phyloP scores from a whole-genome alignment of 1,140 invertebrate species.

The Wiebesia pumilae region DNA sequence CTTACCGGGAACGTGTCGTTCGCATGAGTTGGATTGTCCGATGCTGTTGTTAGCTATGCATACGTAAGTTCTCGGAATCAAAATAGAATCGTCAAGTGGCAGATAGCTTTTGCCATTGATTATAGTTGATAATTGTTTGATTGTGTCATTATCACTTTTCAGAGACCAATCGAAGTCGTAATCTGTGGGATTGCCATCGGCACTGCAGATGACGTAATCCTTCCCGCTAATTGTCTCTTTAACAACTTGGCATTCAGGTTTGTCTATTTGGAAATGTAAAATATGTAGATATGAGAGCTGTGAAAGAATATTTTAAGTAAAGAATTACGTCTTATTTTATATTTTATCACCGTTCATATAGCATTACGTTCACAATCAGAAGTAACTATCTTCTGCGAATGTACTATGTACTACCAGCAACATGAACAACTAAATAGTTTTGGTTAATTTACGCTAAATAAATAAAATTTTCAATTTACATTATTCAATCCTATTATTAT shows the following conservation, averaged over 20 bases:
- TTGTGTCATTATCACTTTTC: constrained; percentile 87
- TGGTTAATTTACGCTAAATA: too few relatives aligned
- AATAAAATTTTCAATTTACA: too few relatives aligned
- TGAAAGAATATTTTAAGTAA: not conserved
- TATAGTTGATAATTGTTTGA: constrained; percentile 74
- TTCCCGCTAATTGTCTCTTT: constrained; percentile 82
- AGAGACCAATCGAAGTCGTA: constrained; percentile 90
- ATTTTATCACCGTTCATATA: not conserved
- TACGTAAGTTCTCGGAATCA: constrained; percentile 85
- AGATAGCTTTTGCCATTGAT: constrained; percentile 79
- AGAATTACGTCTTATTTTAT: not conserved
- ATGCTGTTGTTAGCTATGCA: constrained; percentile 90
- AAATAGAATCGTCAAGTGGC: constrained; percentile 79
- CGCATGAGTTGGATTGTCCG: constrained; percentile 84
- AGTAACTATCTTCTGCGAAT: too few relatives aligned
- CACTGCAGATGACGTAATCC: constrained; percentile 86
- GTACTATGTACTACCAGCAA: too few relatives aligned
- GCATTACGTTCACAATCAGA: too few relatives aligned
- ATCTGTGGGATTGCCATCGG: constrained; percentile 86
- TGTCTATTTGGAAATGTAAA: constrained; percentile 78
- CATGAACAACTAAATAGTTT: too few relatives aligned
- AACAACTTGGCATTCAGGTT: constrained; percentile 88
- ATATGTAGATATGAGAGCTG: constrained; percentile 21
- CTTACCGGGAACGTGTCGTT: constrained; percentile 80
- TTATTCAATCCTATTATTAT: too few relatives aligned